Base-by-base conservation (phyloP, 1,140 invertebrate species). In the Halesus radiatus region DNA sequence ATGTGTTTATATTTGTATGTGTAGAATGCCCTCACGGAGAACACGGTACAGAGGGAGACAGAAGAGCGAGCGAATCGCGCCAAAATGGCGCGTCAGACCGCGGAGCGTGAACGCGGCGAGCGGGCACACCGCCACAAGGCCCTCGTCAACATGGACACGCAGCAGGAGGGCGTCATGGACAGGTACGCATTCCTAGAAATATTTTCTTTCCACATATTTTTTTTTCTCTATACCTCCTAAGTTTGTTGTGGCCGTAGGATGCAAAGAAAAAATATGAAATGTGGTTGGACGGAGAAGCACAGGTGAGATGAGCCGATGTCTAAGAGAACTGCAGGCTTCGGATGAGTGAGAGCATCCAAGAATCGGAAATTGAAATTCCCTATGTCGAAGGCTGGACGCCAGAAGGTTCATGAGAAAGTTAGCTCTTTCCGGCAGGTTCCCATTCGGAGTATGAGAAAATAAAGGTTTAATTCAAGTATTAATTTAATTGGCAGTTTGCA, bases 111-210 rank as follows among this genome's bases (percentile, higher is more conserved):
- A 84, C 93, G 96, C 82, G 90, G 93, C 29, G 95, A 97, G 82
- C 88, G 96, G 52, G 92, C 94, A 20, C 94, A 94, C 23, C 90
- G 94, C 2, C 98, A 98, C 89, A 94, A 94, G 84, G 94, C 96
- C 20, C 89, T 98, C 10, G 94, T 98, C 1, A 97, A 98, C 86
- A 98, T 98, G 92, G 97, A 97, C 84, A 93, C 94, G 7, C 94
- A 94, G 83, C 96, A 98, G 87, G 96, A 98, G 86, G 98, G 98
- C 76, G 97, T 99, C 0, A 98, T 99, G 97, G 98, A 99, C 85
- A 93, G 90, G 90, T 91, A 26, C 37, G 0, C 10, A 1, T 13
- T 45, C 10, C 1, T 37, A 37, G 32, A 37, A 37, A 37, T 4
- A 4, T 6, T 6, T 37, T 37, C 32, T 37, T 37, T 56, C 53